Conservation (phyloP, 2,797 vertebrate genomes). For the Anguilla anguilla region DNA sequence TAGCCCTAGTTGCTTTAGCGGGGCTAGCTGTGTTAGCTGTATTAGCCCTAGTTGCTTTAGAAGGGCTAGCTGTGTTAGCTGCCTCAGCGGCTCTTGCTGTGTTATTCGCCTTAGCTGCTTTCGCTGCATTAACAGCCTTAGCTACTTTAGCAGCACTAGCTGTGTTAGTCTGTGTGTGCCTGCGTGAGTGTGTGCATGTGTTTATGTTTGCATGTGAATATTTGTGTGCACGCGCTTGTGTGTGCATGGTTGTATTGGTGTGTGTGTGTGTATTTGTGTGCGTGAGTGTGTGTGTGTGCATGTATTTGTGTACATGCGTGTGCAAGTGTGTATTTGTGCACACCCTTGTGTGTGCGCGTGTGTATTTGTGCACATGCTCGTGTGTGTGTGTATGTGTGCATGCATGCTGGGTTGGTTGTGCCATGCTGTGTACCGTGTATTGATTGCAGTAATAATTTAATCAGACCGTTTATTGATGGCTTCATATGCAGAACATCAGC, state of each 20-base stretch:
- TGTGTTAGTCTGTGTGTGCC: background rate
- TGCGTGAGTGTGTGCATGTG: background rate
- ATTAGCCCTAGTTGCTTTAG: too few relatives aligned
- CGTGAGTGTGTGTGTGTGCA: background rate
- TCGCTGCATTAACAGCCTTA: too few relatives aligned
- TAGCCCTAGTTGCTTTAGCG: too few relatives aligned
- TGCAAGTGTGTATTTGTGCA: background rate
- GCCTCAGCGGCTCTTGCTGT: too few relatives aligned
- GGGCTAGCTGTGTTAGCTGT: too few relatives aligned
- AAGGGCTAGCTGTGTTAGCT: too few relatives aligned
- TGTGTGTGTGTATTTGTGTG: background rate
- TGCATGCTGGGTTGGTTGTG: background rate
- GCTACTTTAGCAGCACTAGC: too few relatives aligned
- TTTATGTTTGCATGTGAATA: background rate
- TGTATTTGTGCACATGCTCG: background rate
- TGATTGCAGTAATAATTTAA: background rate
- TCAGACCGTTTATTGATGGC: background rate
- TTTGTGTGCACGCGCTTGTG: too few relatives aligned
- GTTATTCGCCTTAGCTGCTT: too few relatives aligned
- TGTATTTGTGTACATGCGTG: background rate
- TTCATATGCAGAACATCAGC: background rate
- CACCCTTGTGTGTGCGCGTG: background rate
- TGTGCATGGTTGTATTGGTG: too few relatives aligned
- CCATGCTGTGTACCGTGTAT: background rate
- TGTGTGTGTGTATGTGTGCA: background rate